Percentiles rank a stretch among this genome's conserved stretches.
Evolutionary conservation across 2,113 vertebrate species (phyloP).

Genomic region (Onychostruthus taczanowskii): DNA sequence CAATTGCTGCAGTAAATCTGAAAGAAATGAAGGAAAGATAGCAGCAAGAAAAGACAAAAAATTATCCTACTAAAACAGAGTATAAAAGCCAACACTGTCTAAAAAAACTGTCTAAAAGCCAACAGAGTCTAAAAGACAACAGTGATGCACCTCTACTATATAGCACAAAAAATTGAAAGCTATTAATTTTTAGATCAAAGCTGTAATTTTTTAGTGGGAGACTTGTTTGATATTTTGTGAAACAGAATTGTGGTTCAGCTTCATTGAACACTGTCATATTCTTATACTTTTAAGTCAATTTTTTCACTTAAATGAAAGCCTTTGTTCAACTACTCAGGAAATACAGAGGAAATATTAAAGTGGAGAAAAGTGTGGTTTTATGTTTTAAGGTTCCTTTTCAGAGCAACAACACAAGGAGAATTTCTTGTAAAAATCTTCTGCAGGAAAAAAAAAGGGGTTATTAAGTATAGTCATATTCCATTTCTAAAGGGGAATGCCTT

Average conservation of each 20-base stretch:
- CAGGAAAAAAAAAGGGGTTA: neutral
- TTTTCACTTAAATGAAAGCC: neutral
- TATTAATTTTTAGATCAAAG: neutral
- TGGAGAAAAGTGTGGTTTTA: neutral
- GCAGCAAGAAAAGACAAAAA: constrained; percentile 29
- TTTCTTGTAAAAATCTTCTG: neutral
- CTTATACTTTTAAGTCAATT: neutral
- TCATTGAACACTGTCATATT: neutral
- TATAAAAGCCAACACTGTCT: neutral
- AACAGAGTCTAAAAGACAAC: neutral
- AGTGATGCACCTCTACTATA: neutral
- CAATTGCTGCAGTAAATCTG: constrained; percentile 25
- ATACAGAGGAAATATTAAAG: neutral
- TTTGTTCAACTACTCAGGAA: neutral
- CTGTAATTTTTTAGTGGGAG: neutral
- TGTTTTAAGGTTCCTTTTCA: neutral
- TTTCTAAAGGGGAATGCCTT: neutral
- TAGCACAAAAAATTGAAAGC: constrained; percentile 4
- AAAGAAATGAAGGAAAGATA: constrained; percentile 10
- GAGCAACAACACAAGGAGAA: neutral
- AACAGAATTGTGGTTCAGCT: neutral
- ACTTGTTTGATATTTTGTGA: neutral
- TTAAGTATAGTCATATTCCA: neutral
- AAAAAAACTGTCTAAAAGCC: no score
- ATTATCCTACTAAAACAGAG: constrained; percentile 1